Evolutionary conservation across 2,113 vertebrate species (phyloP).

Genomic region (Centropus bengalensis): DNA sequence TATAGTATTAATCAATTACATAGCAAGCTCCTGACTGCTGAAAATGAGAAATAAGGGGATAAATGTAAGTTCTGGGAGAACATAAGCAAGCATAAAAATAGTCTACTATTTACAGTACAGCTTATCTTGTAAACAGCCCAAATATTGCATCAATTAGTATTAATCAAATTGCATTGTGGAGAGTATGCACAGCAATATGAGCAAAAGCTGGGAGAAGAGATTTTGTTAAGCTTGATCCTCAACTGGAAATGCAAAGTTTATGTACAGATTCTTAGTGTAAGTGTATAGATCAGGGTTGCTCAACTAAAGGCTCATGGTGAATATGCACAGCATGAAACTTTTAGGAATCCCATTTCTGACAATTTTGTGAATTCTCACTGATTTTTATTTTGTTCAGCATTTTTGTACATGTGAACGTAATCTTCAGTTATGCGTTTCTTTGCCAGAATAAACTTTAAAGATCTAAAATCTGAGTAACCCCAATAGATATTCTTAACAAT

Average conservation of each 20-base stretch:
- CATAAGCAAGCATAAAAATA: neutral
- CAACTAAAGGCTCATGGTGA: neutral
- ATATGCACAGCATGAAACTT: neutral
- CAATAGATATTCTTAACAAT: neutral
- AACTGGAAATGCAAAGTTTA: slow-evolving; percentile 60
- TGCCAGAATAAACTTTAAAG: neutral
- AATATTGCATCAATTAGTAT: slow-evolving; percentile 34
- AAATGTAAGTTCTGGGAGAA: neutral
- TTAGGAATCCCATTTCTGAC: neutral
- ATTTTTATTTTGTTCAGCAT: neutral
- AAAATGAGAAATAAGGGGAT: neutral
- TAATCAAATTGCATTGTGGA: slow-evolving; percentile 31
- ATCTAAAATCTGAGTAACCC: neutral
- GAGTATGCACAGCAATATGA: slow-evolving; percentile 45
- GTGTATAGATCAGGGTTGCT: neutral
- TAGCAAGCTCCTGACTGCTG: neutral
- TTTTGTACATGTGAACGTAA: neutral
- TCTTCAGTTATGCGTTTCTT: neutral
- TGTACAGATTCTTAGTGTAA: slow-evolving; percentile 30
- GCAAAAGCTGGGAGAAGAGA: slow-evolving; percentile 62
- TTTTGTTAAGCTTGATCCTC: slow-evolving; percentile 52
- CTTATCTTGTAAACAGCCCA: slow-evolving; percentile 78
- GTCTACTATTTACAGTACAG: neutral
- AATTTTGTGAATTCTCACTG: neutral
- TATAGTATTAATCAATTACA: neutral